phyloP scores from a whole-genome alignment of 23 tunicate genomes.

The Trididemnum nubilum region DNA sequence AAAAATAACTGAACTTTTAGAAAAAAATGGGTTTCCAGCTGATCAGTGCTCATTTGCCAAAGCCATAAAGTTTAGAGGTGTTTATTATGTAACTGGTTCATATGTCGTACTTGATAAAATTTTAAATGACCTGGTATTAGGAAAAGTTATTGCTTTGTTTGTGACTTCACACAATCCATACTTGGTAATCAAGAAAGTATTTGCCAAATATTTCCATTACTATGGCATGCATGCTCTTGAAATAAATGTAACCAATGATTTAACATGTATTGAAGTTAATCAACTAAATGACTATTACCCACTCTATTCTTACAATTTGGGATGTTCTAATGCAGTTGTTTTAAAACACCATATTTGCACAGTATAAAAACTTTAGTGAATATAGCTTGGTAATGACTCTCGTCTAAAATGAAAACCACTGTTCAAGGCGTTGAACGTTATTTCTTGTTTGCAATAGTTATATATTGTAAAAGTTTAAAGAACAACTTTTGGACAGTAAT shows the following conservation, averaged over 20 bases:
- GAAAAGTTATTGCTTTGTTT: background rate
- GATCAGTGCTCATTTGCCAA: background rate
- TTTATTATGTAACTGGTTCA: background rate
- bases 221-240: background rate
- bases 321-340: background rate
- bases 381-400: too few species aligned
- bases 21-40: background rate
- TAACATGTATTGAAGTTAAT: background rate
- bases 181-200: background rate
- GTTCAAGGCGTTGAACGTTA: too few species aligned
- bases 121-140: background rate
- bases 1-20: background rate
- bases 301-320: background rate
- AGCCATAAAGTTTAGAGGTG: background rate
- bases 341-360: too few species aligned
- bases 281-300: background rate
- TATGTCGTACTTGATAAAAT: background rate
- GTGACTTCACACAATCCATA: background rate
- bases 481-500: too few species aligned
- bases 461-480: too few species aligned
- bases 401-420: too few species aligned
- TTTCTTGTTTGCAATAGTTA: too few species aligned
- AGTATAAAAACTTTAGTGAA: too few species aligned
- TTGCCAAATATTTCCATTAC: background rate
- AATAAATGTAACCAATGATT: background rate